Conservation (phyloP, 2,113 vertebrate species). For the Syrmaticus mikado region DNA sequence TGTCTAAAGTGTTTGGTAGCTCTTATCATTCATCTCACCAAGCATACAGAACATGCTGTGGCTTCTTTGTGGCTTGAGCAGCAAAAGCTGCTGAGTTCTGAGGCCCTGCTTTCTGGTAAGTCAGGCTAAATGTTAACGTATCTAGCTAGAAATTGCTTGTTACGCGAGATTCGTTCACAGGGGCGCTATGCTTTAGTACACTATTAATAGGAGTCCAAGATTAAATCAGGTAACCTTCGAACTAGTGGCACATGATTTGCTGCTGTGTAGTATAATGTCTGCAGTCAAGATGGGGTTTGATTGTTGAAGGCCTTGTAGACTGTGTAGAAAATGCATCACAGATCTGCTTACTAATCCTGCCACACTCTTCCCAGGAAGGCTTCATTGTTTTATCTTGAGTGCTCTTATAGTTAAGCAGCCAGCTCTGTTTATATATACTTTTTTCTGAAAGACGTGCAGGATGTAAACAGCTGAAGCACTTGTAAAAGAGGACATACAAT, state of each 20-base stretch:
- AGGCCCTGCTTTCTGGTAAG: not conserved
- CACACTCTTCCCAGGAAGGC: not conserved
- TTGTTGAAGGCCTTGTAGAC: not conserved
- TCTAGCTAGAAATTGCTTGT: not conserved
- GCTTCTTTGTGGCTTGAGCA: not conserved
- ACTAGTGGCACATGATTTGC: constrained; percentile 20
- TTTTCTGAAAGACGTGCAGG: not conserved
- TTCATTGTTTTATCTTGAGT: not conserved
- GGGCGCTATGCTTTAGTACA: constrained; percentile 54
- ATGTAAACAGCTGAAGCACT: not conserved
- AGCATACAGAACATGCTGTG: not conserved
- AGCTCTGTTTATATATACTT: not conserved
- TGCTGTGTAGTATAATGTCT: not conserved
- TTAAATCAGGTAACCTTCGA: constrained; percentile 72
- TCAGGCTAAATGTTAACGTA: constrained; percentile 70
- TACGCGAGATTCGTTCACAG: constrained; percentile 26
- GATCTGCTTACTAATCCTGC: not conserved
- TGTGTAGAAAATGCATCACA: not conserved
- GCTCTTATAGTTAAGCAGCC: not conserved
- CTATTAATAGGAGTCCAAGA: constrained; percentile 57
- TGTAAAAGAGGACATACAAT: not conserved
- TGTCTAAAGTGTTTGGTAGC: constrained; percentile 47
- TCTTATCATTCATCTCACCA: constrained; percentile 56
- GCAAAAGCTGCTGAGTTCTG: constrained; percentile 32
- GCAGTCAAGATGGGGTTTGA: not conserved